Evolutionary conservation across 2,113 vertebrate genomes (phyloP), one percentile per base, ranked within the genome.

Genomic region (Synchiropus splendidus): DNA sequence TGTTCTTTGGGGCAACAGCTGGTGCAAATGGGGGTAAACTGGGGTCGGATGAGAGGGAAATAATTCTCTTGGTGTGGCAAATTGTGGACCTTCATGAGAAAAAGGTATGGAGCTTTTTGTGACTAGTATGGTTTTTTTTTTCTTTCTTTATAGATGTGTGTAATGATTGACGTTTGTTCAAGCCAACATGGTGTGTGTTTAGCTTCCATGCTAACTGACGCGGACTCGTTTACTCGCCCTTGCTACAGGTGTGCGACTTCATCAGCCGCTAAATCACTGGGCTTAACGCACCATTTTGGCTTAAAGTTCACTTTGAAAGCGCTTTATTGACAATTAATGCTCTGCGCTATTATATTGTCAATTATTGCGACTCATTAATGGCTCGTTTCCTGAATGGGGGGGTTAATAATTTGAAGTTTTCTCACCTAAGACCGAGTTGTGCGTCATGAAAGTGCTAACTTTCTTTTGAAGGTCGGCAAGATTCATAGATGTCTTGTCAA

Each of bases 11-110:
- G 87, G 93, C 91, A 88, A 96, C 94, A 77, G 92, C 92, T 85
- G 94, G 94, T 89, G 92, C 90, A 79, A 88, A 90, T 89, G 92
- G 93, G 86, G 89, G 86, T 85, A 94, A 93, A 89, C 88, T 96
- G 85, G 92, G 92, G 85, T 95, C 92, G 78, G 93, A 97, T 87
- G 94, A 97, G 82, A 92, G 90, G 85, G 93, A 97, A 86, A 87
- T 97, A 89, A 94, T 97, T 88, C 93, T 97, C 79, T 89, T 98
- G 82, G 94, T 97, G 83, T 98, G 94, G 93, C 94, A 97, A 92
- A 92, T 92, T 88, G 92, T 97, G 90, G 92, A 97, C 67, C 94
- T 92, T 50, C 89, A 65, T 79, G 89, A 92, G 82, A 92, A 90
- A 85, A 92, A 98, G 94, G 94, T 97, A 93, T 61, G 88, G 78